Conservation (phyloP, 2,113 vertebrate species). For the Mugil cephalus region DNA sequence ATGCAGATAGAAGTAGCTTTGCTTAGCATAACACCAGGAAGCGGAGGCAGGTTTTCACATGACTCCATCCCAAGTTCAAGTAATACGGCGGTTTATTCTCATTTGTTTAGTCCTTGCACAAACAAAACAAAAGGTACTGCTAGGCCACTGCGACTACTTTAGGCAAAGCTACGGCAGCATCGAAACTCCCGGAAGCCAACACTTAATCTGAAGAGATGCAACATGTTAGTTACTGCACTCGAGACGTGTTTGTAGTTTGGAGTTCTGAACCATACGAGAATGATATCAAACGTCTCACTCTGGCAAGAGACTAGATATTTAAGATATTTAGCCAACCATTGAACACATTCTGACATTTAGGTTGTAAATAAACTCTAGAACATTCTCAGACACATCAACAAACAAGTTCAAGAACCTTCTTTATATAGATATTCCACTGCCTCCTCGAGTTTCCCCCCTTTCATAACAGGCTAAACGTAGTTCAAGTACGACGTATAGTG, state of each 20-base stretch:
- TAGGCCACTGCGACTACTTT: no score
- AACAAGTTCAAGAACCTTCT: constrained; percentile 33
- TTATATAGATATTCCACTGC: constrained; percentile 48
- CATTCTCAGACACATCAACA: constrained; percentile 56
- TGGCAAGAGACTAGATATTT: no score
- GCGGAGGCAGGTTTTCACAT: neutral
- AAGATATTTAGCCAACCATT: neutral
- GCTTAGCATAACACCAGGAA: neutral
- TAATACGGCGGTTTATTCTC: no score
- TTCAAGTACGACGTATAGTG: neutral
- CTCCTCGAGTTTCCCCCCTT: constrained; percentile 34
- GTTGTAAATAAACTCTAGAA: constrained; percentile 28
- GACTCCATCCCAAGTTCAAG: neutral
- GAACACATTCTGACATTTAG: neutral
- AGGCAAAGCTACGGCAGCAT: no score
- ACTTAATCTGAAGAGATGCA: no score
- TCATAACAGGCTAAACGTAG: constrained; percentile 11
- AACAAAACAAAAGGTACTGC: neutral
- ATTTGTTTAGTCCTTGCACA: neutral
- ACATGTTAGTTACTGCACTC: no score
- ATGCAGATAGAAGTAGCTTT: neutral
- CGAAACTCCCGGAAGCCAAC: no score
- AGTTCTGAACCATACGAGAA: no score
- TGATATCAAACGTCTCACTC: no score
- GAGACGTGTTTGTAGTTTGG: no score